Conservation (phyloP, 2,797 vertebrate genomes). For the Notolabrus celidotus region DNA sequence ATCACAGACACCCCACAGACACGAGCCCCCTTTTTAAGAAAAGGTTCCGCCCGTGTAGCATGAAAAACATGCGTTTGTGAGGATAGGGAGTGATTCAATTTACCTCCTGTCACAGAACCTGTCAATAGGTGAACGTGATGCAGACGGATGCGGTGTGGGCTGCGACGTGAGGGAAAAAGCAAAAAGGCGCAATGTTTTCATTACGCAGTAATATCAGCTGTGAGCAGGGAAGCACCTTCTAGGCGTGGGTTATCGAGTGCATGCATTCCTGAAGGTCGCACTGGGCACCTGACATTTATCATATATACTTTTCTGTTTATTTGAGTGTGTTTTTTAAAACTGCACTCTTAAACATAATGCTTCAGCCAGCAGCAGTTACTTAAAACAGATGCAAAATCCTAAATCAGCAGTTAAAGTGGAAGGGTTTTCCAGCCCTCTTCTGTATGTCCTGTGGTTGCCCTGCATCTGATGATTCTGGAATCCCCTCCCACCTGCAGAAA, state of each 20-base stretch:
- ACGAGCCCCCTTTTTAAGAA: background rate
- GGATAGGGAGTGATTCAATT: conserved; percentile 21
- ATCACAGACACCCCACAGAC: conserved; percentile 19
- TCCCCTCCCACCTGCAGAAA: conserved; percentile 25
- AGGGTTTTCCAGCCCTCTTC: background rate
- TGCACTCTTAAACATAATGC: background rate
- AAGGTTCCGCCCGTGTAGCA: background rate
- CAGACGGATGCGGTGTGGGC: conserved; percentile 75
- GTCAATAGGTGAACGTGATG: conserved; percentile 76
- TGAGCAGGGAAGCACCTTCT: conserved; percentile 67
- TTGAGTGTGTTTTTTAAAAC: background rate
- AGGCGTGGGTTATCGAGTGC: conserved; percentile 58
- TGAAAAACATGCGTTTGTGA: conserved; percentile 9
- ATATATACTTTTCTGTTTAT: background rate
- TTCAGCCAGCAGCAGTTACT: background rate
- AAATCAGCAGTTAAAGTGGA: background rate
- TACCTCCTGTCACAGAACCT: conserved; percentile 64
- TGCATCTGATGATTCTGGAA: conserved; percentile 30
- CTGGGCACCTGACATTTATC: conserved; percentile 33
- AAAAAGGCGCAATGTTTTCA: conserved; percentile 85
- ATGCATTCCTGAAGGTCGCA: conserved; percentile 62
- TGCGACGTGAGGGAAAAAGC: conserved; percentile 69
- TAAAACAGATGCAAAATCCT: background rate
- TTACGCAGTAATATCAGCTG: conserved; percentile 81
- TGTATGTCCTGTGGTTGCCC: conserved; percentile 9